These are phyloP conservation scores for Gasterosteus nipponicus DNA, from an alignment of 2,113 vertebrate species.

Conservation along the genomic window DNA sequence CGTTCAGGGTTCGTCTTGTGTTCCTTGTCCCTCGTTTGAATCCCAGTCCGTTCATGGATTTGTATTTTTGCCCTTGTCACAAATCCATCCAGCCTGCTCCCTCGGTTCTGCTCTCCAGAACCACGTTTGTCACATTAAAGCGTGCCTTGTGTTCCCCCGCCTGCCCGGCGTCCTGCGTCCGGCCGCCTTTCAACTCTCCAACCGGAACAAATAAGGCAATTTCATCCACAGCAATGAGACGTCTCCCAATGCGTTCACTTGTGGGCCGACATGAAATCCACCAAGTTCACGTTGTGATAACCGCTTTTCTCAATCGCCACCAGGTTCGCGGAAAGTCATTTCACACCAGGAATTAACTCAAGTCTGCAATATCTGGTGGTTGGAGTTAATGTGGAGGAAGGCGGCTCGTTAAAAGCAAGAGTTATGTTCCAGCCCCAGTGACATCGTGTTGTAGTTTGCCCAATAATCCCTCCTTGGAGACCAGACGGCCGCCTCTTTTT, in stretches of 20 bases:
- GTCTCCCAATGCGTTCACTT: slow-evolving; percentile 28
- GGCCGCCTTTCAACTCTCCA: background rate
- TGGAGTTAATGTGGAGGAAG: background rate
- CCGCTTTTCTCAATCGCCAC: background rate
- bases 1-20: background rate
- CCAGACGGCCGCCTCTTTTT: background rate
- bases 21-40: background rate
- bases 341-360: slow-evolving; percentile 11
- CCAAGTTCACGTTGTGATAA: no score
- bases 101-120: background rate
- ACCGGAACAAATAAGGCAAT: slow-evolving; percentile 1
- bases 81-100: background rate
- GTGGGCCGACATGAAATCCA: slow-evolving; percentile 17
- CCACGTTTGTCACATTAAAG: background rate
- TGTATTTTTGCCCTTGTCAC: background rate
- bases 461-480: background rate
- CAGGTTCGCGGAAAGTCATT: slow-evolving; percentile 18
- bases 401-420: background rate
- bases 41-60: background rate
- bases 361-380: slow-evolving; percentile 11
- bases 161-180: background rate
- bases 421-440: background rate
- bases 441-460: background rate
- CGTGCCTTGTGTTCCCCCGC: background rate
- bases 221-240: slow-evolving; percentile 4